Base-by-base conservation (phyloP, 2,797 vertebrate species). In the Lacerta bilineata region DNA sequence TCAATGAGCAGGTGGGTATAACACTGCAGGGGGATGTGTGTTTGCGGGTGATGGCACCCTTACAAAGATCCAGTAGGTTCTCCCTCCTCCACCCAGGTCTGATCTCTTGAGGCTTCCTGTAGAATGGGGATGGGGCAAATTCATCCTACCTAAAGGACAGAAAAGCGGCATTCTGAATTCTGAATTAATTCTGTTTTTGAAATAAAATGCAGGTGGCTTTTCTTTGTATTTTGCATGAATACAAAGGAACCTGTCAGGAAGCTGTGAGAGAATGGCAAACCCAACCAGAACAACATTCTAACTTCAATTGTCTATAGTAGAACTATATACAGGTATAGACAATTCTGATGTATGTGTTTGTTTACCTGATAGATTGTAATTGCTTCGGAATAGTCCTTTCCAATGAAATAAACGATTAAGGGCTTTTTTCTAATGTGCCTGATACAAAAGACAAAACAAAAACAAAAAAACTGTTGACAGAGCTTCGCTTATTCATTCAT, bases 231-330 rank as follows among this genome's bases (percentile, higher is more conserved):
- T 90, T 2, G 2, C 80, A 0, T 2, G 13, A 55, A 2, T 27
- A 2, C n/a, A 83, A 46, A 81, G 50, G 50, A 50, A 15, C 10
- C 0, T 78, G n/a, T 71, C 27, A 87, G 80, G 18, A 2, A 81
- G 66, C 36, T 85, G 0, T 78, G 89, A 86, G 39, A 80, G 5
- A 2, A 43, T 74, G 41, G 17, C 11, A 55, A 79, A 23, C 7
- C 66, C 82, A 86, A 68, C 50, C 29, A 83, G 4, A 61, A 82
- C 84, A 89, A 66, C 0, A 0, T 64, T 85, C 90, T 61, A 89
- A 88, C 1, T 2, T 23, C 17, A 43, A 2, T 74, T 84, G 4
- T 27, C 25, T 84, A 2, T 41, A 86, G 69, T 68, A 17, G 83
- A 82, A 46, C 0, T 79, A 69, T 1, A 17, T 69, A n/a, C n/a